phyloP scores from a whole-genome alignment of 2,113 vertebrate genomes.

The Galemys pyrenaicus region DNA sequence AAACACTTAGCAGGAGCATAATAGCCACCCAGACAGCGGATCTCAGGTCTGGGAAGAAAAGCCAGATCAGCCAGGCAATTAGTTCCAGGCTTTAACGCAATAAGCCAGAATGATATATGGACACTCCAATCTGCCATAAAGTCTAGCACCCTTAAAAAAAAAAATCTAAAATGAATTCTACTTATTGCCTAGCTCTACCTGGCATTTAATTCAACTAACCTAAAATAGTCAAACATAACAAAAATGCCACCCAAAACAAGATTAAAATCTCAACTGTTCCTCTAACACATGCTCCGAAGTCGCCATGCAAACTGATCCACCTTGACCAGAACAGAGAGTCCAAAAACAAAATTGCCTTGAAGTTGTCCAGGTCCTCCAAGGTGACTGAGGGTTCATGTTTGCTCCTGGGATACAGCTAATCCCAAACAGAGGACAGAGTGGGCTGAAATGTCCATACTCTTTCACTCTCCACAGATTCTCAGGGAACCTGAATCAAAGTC shows the following conservation, averaged over 20 bases:
- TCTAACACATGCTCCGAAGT: background rate
- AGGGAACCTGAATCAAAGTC: background rate
- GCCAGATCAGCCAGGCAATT: background rate
- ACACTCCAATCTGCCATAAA: background rate
- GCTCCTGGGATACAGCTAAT: conserved; percentile 20
- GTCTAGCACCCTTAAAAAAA: too few relatives aligned
- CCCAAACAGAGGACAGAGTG: background rate
- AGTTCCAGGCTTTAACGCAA: background rate
- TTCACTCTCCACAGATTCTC: background rate
- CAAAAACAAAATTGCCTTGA: background rate
- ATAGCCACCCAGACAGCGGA: background rate
- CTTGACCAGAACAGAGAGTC: accelerated
- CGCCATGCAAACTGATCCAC: accelerated
- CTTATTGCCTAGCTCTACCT: background rate
- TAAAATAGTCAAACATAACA: background rate
- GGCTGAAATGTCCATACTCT: background rate
- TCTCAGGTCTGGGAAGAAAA: background rate
- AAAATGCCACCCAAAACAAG: background rate
- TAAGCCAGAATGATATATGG: background rate
- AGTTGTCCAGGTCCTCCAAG: background rate
- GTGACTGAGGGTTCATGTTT: background rate
- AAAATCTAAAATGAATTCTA: conserved; percentile 16
- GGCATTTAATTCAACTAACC: background rate
- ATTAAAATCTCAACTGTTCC: conserved; percentile 1
- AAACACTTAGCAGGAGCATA: background rate